A percentile compares a stretch with the other conserved stretches of the same genome.
Conservation (phyloP, 1,140 invertebrate species). For the Drusus annulatus region DNA sequence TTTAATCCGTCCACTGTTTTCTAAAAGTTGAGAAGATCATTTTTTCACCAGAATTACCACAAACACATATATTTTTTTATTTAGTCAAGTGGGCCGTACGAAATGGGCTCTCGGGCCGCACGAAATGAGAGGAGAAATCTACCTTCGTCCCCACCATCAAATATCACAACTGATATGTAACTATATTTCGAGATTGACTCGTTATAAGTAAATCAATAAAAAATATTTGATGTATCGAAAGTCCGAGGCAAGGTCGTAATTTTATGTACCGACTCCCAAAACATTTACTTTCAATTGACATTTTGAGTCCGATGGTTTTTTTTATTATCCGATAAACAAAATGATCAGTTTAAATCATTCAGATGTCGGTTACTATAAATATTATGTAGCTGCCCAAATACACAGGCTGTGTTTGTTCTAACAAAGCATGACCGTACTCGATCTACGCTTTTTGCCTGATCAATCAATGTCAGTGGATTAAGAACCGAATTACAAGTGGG, state of each 20-base stretch:
- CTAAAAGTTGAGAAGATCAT: too few species aligned
- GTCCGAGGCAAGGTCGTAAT: slow-evolving; percentile 11
- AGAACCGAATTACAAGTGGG: slow-evolving; percentile 1
- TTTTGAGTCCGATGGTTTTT: slow-evolving; percentile 20
- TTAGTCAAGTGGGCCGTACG: too few species aligned
- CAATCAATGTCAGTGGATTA: slow-evolving; percentile 55
- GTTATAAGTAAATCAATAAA: background rate
- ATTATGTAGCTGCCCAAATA: slow-evolving; percentile 10
- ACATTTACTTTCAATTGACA: slow-evolving; percentile 32
- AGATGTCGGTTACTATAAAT: slow-evolving; percentile 30
- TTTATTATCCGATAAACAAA: slow-evolving; percentile 34
- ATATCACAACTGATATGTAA: background rate
- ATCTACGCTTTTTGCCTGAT: slow-evolving; percentile 49
- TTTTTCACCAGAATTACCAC: too few species aligned
- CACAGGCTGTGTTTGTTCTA: slow-evolving; percentile 38
- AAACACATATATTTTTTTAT: too few species aligned
- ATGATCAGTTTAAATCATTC: slow-evolving; percentile 34
- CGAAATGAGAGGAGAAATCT: too few species aligned
- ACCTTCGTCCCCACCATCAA: too few species aligned
- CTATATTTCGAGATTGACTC: background rate
- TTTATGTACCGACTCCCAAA: background rate
- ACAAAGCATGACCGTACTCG: slow-evolving; percentile 52
- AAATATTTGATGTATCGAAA: slow-evolving; percentile 21
- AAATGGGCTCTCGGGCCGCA: too few species aligned
- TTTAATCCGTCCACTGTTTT: too few species aligned